Evolutionary conservation across 2,797 vertebrate genomes (phyloP).

Genomic region (Phoebastria nigripes): DNA sequence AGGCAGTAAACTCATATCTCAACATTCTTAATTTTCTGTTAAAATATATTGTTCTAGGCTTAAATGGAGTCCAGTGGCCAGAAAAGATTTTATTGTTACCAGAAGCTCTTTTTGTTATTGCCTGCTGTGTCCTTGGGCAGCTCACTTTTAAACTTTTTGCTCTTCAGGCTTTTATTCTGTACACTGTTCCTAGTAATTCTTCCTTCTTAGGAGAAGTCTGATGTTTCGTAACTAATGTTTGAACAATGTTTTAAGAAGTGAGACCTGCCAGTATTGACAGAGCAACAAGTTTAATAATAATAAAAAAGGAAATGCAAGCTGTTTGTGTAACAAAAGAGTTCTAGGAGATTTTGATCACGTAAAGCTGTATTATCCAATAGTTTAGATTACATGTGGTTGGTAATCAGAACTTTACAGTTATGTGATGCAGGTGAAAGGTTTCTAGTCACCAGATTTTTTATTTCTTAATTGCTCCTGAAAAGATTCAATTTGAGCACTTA

Average conservation of each 20-base stretch:
- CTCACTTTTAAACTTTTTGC: neutral
- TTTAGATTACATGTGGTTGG: neutral
- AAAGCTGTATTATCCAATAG: neutral
- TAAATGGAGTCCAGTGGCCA: neutral
- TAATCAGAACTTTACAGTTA: neutral
- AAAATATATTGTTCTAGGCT: neutral
- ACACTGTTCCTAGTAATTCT: neutral
- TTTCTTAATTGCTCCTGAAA: neutral
- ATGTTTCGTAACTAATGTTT: neutral
- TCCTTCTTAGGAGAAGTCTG: neutral
- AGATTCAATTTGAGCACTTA: neutral
- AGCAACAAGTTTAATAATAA: neutral
- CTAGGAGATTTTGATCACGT: neutral
- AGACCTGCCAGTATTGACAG: neutral
- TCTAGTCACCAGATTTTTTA: neutral
- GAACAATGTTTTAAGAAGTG: neutral
- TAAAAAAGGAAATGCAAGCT: neutral
- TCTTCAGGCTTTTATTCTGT: neutral
- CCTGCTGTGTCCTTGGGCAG: neutral
- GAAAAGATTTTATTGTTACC: neutral
- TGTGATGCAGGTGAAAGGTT: neutral
- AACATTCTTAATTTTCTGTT: neutral
- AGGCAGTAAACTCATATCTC: neutral
- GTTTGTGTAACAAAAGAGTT: neutral
- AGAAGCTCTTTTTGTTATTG: neutral